Evolutionary conservation across 2,888 invertebrate genomes (phyloP).

Genomic region (Stenoptilia bipunctidactyla): DNA sequence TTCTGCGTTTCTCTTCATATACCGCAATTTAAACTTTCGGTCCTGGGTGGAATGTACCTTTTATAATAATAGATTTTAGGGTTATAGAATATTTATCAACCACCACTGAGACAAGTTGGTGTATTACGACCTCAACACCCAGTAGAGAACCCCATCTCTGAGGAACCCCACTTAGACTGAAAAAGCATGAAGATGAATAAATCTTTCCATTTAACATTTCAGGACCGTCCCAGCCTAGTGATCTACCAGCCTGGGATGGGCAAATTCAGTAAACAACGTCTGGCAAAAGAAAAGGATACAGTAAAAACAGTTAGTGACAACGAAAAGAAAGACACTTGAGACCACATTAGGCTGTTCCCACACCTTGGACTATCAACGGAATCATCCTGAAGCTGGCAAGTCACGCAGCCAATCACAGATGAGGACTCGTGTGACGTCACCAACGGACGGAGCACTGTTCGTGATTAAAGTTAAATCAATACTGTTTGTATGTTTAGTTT

Average conservation of each 20-base stretch:
- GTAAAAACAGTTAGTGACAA: constrained; percentile 48
- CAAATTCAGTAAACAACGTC: constrained; percentile 78
- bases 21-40: no score
- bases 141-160: no score
- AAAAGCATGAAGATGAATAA: no score
- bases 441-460: background rate
- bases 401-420: no score
- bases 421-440: background rate
- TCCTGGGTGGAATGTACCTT: no score
- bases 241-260: constrained; percentile 93
- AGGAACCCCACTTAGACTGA: no score
- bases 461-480: background rate
- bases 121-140: no score
- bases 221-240: constrained; percentile 91
- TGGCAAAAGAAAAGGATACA: constrained; percentile 61
- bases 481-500: constrained; percentile 29
- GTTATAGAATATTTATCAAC: no score
- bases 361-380: constrained; percentile 65
- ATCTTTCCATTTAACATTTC: constrained; percentile 12
- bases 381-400: constrained; percentile 55
- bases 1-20: no score
- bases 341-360: constrained; percentile 31
- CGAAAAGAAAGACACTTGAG: constrained; percentile 68
- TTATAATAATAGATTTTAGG: no score
- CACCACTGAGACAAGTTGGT: no score